Evolutionary conservation across 2,888 invertebrate species (phyloP).

Genomic region (Bedellia somnulentella): DNA sequence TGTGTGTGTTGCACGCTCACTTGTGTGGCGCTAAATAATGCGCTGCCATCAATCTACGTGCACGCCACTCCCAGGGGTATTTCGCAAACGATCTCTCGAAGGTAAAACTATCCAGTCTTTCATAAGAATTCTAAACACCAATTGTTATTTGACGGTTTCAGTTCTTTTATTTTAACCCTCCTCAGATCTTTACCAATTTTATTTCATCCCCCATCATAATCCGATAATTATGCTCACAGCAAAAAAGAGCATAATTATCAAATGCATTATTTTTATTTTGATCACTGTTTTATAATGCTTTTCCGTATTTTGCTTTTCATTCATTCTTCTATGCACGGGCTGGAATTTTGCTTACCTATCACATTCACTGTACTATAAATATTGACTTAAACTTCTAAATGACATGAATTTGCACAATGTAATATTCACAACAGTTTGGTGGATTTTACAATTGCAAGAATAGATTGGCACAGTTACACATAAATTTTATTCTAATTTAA

Average conservation of each 20-base stretch:
- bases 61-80: conserved; percentile 72
- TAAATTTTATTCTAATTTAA: too few relatives aligned
- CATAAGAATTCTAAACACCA: conserved; percentile 37
- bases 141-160: conserved; percentile 29
- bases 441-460: too few relatives aligned
- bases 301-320: conserved; percentile 54
- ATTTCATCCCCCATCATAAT: conserved; percentile 24
- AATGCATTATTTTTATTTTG: conserved; percentile 35
- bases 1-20: conserved; percentile 64
- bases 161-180: conserved; percentile 30
- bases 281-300: conserved; percentile 53
- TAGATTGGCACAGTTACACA: too few relatives aligned
- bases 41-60: conserved; percentile 55
- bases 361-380: conserved; percentile 54
- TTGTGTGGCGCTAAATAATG: conserved; percentile 55
- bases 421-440: too few relatives aligned
- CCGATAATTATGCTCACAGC: too few relatives aligned
- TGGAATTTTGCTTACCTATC: conserved; percentile 51
- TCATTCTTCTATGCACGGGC: conserved; percentile 56
- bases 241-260: conserved; percentile 33
- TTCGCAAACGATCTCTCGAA: conserved; percentile 96
- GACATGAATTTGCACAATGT: too few relatives aligned
- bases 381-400: too few relatives aligned
- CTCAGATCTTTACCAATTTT: conserved; percentile 20
- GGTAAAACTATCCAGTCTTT: conserved; percentile 73